Percentiles rank a stretch among this genome's conserved stretches.
phyloP scores from a whole-genome alignment of 2,113 vertebrate genomes.

The Chinchilla lanigera region DNA sequence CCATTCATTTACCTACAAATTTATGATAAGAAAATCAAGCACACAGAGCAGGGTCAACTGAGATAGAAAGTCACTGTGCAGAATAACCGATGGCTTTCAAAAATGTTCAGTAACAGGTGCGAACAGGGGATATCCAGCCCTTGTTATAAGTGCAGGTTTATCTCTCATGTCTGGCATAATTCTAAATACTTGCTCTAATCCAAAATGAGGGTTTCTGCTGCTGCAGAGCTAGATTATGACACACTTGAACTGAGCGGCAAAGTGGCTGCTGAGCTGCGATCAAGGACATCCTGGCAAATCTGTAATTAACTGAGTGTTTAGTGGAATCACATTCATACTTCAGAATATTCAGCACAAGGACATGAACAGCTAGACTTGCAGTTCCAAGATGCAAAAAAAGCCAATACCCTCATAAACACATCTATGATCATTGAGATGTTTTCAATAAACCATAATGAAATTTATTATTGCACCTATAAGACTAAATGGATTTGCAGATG shows the following conservation, averaged over 20 bases:
- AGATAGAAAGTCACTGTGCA: neutral
- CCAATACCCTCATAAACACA: slow-evolving; percentile 55
- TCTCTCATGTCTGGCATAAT: neutral
- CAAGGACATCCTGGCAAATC: slow-evolving; percentile 36
- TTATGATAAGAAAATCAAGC: neutral
- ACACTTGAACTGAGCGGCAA: slow-evolving; percentile 26
- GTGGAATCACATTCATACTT: slow-evolving; percentile 44
- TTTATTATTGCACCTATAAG: slow-evolving; percentile 66
- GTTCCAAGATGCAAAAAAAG: slow-evolving; percentile 19
- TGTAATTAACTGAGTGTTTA: slow-evolving; percentile 42
- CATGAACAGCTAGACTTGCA: neutral
- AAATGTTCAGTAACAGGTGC: neutral
- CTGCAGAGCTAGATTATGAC: neutral
- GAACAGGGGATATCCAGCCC: neutral
- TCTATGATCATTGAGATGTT: slow-evolving; percentile 60
- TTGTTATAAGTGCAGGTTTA: neutral
- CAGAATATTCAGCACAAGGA: slow-evolving; percentile 42
- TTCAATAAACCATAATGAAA: slow-evolving; percentile 66
- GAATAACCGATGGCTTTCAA: neutral
- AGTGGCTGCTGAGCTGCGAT: neutral
- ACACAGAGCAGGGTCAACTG: neutral
- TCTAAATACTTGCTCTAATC: neutral
- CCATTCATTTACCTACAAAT: neutral
- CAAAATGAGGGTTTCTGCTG: neutral
- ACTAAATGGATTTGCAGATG: slow-evolving; percentile 69